These are phyloP conservation scores for Drymodes brunneopygia DNA, from an alignment of 2,113 vertebrate species.

Conservation along the genomic window DNA sequence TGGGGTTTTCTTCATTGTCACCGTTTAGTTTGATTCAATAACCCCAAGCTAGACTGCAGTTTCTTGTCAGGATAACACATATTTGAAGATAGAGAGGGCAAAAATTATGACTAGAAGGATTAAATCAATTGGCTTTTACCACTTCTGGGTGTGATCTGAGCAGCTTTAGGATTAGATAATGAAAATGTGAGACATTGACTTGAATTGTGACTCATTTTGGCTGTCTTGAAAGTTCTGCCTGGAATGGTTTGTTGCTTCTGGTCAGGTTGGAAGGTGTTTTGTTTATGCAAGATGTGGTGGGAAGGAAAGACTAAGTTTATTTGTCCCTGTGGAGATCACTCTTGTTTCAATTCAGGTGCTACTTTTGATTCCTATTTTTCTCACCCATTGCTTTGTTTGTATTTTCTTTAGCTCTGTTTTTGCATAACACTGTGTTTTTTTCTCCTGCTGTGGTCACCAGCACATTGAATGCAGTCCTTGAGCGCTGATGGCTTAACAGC, in stretches of 20 bases:
- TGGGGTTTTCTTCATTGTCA: neutral
- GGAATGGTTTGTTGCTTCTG: neutral
- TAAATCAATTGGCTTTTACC: neutral
- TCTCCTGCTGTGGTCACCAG: neutral
- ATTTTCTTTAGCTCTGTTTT: neutral
- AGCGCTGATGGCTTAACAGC: rapidly evolving
- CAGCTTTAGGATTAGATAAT: neutral
- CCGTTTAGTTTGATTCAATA: neutral
- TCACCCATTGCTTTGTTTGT: neutral
- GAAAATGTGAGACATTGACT: neutral
- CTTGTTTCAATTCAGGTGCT: neutral
- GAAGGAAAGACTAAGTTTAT: neutral
- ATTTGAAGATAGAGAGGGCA: neutral
- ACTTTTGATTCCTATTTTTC: neutral
- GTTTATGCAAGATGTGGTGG: neutral
- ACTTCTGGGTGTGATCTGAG: neutral
- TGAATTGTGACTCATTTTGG: neutral
- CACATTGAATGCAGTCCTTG: neutral
- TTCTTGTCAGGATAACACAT: neutral
- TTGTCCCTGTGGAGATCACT: neutral
- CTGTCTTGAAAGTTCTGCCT: neutral
- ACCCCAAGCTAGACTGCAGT: neutral
- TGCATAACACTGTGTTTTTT: neutral
- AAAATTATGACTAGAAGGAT: neutral
- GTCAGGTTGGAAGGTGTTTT: neutral